A percentile compares a stretch with the other conserved stretches of the same genome.
These are phyloP conservation scores for Tachyglossus aculeatus DNA, from an alignment of 2,797 vertebrate genomes.

Conservation along the genomic window DNA sequence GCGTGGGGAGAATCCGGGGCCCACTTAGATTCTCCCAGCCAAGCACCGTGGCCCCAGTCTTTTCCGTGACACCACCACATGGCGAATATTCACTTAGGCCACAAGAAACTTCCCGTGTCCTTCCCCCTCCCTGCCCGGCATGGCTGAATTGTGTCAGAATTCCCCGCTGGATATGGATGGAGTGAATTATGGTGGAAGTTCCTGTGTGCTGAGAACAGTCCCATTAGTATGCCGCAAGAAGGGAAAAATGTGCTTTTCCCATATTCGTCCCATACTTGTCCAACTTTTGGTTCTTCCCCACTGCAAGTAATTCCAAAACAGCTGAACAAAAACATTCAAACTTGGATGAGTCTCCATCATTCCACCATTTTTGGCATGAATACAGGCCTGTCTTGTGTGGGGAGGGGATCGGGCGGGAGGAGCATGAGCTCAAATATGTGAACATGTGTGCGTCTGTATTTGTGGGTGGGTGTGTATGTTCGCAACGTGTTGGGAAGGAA, in stretches of 20 bases:
- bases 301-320: conserved; percentile 15
- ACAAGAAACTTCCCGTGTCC: too few species aligned
- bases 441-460: not conserved
- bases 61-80: too few species aligned
- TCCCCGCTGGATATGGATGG: not conserved
- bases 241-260: conserved; percentile 40
- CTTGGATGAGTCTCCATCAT: not conserved
- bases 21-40: too few species aligned
- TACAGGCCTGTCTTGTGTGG: not conserved
- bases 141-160: not conserved
- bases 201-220: conserved; percentile 23
- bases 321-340: not conserved
- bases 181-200: conserved; percentile 39
- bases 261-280: conserved; percentile 31
- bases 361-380: not conserved
- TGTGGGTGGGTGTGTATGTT: not conserved
- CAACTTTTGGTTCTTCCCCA: conserved; percentile 6
- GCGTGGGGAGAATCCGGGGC: too few species aligned
- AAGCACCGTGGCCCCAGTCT: too few species aligned
- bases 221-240: conserved; percentile 43
- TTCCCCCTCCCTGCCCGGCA: not conserved
- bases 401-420: too few species aligned
- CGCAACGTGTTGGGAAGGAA: too few species aligned
- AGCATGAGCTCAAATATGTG: too few species aligned
- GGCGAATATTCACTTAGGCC: too few species aligned